Evolutionary conservation across 2,888 invertebrate species (phyloP).

Genomic region (Oxyteleia sp.): DNA sequence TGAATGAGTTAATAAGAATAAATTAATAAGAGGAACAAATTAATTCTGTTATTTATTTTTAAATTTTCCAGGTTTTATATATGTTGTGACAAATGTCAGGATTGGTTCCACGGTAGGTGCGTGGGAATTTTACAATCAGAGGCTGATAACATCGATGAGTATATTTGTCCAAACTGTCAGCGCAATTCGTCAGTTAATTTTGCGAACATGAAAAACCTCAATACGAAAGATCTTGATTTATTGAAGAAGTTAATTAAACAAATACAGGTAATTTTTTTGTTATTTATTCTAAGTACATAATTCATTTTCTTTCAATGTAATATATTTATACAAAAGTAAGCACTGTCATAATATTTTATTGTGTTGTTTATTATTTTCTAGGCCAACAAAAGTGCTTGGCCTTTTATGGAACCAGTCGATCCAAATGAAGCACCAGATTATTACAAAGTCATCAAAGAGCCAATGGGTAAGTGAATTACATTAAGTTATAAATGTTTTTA

Average conservation of each 20-base stretch:
- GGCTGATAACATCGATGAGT: slow-evolving; percentile 98
- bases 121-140: slow-evolving; percentile 98
- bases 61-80: slow-evolving; percentile 95
- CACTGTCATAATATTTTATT: too few relatives aligned
- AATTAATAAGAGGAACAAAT: too few relatives aligned
- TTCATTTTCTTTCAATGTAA: too few relatives aligned
- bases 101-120: slow-evolving; percentile 99
- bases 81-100: slow-evolving; percentile 99
- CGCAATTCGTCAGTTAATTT: slow-evolving; percentile 95
- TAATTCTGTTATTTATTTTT: slow-evolving; percentile 4
- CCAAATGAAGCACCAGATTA: slow-evolving; percentile 98
- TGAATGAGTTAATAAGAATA: too few relatives aligned
- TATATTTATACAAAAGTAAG: too few relatives aligned
- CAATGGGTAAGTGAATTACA: slow-evolving; percentile 93
- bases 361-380: too few relatives aligned
- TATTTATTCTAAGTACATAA: slow-evolving; percentile 28
- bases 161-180: slow-evolving; percentile 98
- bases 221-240: slow-evolving; percentile 93
- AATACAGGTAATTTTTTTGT: slow-evolving; percentile 90
- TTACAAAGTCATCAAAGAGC: slow-evolving; percentile 97
- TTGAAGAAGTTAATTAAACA: slow-evolving; percentile 95
- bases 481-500: too few relatives aligned
- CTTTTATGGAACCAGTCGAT: slow-evolving; percentile 99
- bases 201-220: slow-evolving; percentile 96
- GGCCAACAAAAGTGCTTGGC: slow-evolving; percentile 98